Evolutionary conservation across 2,888 invertebrate genomes (phyloP), one percentile per base, ranked within the genome.

Genomic region (Crepidodera aurea): DNA sequence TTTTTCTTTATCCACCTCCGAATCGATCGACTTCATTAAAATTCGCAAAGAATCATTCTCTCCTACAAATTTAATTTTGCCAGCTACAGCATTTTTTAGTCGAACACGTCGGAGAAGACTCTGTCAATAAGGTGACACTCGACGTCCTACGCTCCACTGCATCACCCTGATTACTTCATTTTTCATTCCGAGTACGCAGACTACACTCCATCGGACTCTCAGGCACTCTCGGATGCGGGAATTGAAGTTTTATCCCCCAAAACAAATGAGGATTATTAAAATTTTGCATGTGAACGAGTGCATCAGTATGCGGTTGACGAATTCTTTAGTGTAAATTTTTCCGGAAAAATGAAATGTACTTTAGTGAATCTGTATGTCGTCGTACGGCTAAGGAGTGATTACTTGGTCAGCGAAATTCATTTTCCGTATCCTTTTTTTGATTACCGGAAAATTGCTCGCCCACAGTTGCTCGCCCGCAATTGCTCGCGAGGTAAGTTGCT

Each of bases 31-130:
- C 19, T 57, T 57, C 48, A 57, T 57, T 57, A 57, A 57, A 57
- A 57, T 57, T 56, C 56, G 56, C 34, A 22, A 25, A 27, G 46
- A 56, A 56, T 56, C 46, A 56, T 56, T 57, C 57, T 57, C 44
- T 66, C 51, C 66, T 62, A 66, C 66, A 69, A 69, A 72, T 72
- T 72, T 71, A 71, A 73, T 70, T 71, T 72, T 66, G 65, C 69
- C 67, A 62, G 64, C 69, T 68, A 64, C 72, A 57, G 69, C 69
- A 69, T 64, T 70, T 69, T 65, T 68, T 48, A 40, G 71, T 69
- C 67, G 70, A 70, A 69, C 70, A 69, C 66, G 64, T 65, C 48
- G 60, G 58, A 66, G 64, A 51, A 62, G 64, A 67, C 66, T 66
- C 62, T 61, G 69, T 70, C 71, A 71, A 72, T 70, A 72, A 69